Percentiles rank a stretch among this genome's conserved stretches.
These are phyloP conservation scores for Microctonus aethiopoides DNA, from an alignment of 2,888 invertebrate genomes.

Conservation along the genomic window DNA sequence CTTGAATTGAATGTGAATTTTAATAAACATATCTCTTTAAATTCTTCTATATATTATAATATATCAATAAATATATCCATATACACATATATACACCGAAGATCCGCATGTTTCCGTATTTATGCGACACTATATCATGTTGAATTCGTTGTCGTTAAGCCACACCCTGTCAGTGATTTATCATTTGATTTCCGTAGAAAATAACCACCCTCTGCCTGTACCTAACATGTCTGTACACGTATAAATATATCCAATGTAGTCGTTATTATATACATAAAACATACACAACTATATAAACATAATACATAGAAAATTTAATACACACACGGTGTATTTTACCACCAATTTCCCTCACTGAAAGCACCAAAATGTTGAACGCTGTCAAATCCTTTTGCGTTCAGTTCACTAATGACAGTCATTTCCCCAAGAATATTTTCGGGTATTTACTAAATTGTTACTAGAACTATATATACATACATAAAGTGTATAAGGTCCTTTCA, in stretches of 20 bases:
- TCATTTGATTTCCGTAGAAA: slow-evolving; percentile 50
- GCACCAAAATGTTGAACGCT: slow-evolving; percentile 17
- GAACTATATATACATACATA: background rate
- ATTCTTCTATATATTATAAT: too few species aligned
- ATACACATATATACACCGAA: slow-evolving; percentile 18
- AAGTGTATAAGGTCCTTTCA: background rate
- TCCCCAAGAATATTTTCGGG: slow-evolving; percentile 40
- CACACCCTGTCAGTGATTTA: slow-evolving; percentile 49
- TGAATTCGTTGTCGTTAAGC: slow-evolving; percentile 35
- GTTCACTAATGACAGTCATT: slow-evolving; percentile 41
- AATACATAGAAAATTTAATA: too few species aligned
- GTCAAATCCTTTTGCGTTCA: slow-evolving; percentile 24
- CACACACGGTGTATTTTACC: slow-evolving; percentile 3
- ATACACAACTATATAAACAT: background rate
- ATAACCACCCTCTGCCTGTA: slow-evolving; percentile 23
- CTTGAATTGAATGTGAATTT: too few species aligned
- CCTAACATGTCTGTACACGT: too few species aligned
- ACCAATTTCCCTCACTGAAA: slow-evolving; percentile 27
- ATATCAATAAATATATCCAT: slow-evolving; percentile 15
- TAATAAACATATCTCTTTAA: too few species aligned
- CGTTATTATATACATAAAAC: background rate
- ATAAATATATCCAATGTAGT: background rate
- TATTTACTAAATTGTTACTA: slow-evolving; percentile 32
- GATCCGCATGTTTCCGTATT: slow-evolving; percentile 46
- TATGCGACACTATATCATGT: slow-evolving; percentile 51